Evolutionary conservation across 2,888 invertebrate species (phyloP), one percentile per base, ranked within the genome.

Genomic region (Dermolepida albohirtum): DNA sequence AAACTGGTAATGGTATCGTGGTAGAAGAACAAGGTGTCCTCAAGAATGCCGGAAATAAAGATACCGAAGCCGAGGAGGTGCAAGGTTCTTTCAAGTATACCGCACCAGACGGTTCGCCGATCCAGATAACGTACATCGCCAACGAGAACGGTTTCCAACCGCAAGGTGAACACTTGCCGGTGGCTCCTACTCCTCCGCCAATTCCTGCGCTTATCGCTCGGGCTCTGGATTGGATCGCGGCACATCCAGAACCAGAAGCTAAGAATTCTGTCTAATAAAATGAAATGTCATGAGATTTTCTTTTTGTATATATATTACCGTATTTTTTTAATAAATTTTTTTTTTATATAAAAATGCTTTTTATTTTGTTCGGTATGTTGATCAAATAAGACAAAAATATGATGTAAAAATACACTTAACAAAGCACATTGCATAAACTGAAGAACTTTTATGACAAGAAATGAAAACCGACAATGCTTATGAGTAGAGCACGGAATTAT

Each of bases 111-210:
- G 86, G 86, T 8, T 41, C 57, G 7, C 51, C 51, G 12, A 51
- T 65, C 22, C 41, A 57, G 39, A 51, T 68, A 27, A 57, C 11
- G 8, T 67, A 62, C 51, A 0, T 86, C 67, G 90, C 91, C 73
- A 89, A 91, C 74, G 90, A 90, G 78, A 87, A 89, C 73, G 91
- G 91, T 67, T 91, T 88, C 86, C 88, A 88, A 71, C 87, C 90
- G 27, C 81, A 85, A 80, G 90, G 81, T n/a, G 71, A 67, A 41
- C 69, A 68, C 44, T 67, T 75, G n/a, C 81, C 90, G 71, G 69
- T 72, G 8, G 70, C 72, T 7, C 89, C 89, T 39, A 89, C 90
- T 11, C 88, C 90, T 17, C 90, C 90, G 27, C 90, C 90, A 75
- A 87, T 81, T 49, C 90, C 90, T 69, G 88, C 88, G 79, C 89